Evolutionary conservation across 1,140 invertebrate genomes (phyloP), one percentile per base, ranked within the genome.

Genomic region (Nasonia longicornis): DNA sequence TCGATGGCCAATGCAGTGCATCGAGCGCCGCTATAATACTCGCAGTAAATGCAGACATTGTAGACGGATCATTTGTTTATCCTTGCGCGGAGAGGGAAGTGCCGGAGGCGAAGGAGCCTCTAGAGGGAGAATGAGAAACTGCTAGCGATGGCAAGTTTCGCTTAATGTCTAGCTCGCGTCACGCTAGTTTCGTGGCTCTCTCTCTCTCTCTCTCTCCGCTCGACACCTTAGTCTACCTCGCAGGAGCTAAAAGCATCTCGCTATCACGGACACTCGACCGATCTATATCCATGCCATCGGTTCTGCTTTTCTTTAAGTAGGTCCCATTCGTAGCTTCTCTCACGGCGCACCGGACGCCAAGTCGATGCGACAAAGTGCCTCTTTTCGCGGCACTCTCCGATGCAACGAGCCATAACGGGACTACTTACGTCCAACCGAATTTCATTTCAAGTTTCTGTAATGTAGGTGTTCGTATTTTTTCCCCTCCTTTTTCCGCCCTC

Each of bases 31-130:
- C 42, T 64, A 38, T 82, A 69, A 71, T 84, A 84, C 84, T 84
- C 80, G 82, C 70, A 66, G 73, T 85, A 72, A 81, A 86, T 87
- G 84, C 83, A 86, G 83, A 83, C 83, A 77, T 71, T 87, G 84
- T 83, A 86, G 83, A 84, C 84, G 79, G 71, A 82, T 69, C 79
- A 66, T 84, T 86, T 86, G 85, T 86, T 86, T 83, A 84, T 64
- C 42, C 63, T 66, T 73, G 52, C 0, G 70, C 3, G 14, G 63
- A 35, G 66, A 14, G 29, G 22, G 22, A 31, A 31, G 26, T 26
- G 20, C 26, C 2, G 26, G 22, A 29, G 22, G 29, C 26, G 45
- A 58, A 78, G 31, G 29, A 70, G 63, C 2, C 70, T 72, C 64
- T 78, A 45, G 64, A 83, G 71, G 26, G 38, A 73, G 64, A 45